These are phyloP conservation scores for Andricus grossulariae DNA, from an alignment of 1,140 invertebrate species.

Conservation along the genomic window DNA sequence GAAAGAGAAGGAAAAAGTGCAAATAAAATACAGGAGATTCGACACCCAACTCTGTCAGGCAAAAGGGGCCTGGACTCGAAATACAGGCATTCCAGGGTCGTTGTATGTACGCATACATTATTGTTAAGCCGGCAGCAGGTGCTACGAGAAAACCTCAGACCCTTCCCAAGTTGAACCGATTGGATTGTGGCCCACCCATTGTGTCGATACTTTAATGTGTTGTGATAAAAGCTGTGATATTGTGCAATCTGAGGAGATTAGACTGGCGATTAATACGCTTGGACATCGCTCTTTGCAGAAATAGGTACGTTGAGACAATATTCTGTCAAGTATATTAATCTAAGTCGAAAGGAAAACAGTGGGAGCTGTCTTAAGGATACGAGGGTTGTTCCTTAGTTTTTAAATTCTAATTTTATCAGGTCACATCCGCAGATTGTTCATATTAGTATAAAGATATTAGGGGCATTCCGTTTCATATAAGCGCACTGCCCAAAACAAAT, in stretches of 20 bases:
- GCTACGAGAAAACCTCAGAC: slow-evolving; percentile 7
- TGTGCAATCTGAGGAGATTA: slow-evolving; percentile 36
- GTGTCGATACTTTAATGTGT: slow-evolving; percentile 40
- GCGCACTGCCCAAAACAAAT: too few species aligned
- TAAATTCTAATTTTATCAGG: too few species aligned
- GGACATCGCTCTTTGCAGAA: background rate
- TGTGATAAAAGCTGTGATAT: slow-evolving; percentile 60
- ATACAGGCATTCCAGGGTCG: slow-evolving; percentile 20
- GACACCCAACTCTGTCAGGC: slow-evolving; percentile 4
- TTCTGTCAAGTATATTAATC: background rate
- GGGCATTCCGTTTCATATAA: too few species aligned
- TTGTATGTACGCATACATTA: slow-evolving; percentile 26
- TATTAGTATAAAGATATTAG: too few species aligned
- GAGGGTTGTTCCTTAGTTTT: too few species aligned
- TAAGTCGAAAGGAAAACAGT: background rate
- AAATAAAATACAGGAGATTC: slow-evolving; percentile 20
- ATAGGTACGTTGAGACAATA: background rate
- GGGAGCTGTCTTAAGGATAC: background rate
- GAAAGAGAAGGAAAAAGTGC: slow-evolving; percentile 1
- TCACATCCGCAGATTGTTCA: too few species aligned
- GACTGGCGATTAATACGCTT: background rate
- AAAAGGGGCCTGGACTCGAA: slow-evolving; percentile 1
- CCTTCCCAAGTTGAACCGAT: slow-evolving; percentile 16
- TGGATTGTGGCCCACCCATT: slow-evolving; percentile 13
- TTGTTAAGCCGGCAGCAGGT: slow-evolving; percentile 30